A percentile compares a stretch with the other conserved stretches of the same genome.
Conservation (phyloP, 2,113 vertebrate genomes). For the Casuarius casuarius region DNA sequence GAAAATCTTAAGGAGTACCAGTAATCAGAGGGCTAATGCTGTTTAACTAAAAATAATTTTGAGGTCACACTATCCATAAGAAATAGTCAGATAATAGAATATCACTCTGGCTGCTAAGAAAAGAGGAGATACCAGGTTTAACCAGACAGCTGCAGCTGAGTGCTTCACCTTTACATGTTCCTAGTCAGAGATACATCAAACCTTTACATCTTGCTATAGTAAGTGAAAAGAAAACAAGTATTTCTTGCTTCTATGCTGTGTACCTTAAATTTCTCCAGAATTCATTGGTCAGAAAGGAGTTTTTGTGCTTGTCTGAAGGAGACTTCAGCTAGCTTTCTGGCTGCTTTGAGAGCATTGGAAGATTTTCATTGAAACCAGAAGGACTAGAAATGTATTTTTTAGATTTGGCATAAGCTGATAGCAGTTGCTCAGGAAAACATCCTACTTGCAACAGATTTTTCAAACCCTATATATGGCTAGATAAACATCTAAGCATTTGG, state of each 20-base stretch:
- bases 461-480: not conserved
- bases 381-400: not conserved
- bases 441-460: conserved; percentile 51
- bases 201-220: not conserved
- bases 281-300: accelerated
- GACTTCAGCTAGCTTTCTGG: not conserved
- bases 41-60: not conserved
- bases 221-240: not conserved
- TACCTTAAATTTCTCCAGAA: not conserved
- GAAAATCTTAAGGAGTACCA: not conserved
- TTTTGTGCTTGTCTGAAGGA: not conserved
- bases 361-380: conserved; percentile 38
- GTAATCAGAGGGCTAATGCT: not conserved
- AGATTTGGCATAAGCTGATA: conserved; percentile 10
- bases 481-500: conserved; percentile 36
- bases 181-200: not conserved
- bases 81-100: not conserved
- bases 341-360: not conserved
- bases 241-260: not conserved
- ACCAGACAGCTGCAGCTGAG: not conserved
- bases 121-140: not conserved
- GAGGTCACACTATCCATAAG: not conserved
- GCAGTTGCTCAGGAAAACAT: conserved; percentile 25
- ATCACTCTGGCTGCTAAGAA: not conserved
- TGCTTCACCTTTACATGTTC: not conserved